phyloP scores from a whole-genome alignment of 2,888 invertebrate species.

The Philaethria dido region DNA sequence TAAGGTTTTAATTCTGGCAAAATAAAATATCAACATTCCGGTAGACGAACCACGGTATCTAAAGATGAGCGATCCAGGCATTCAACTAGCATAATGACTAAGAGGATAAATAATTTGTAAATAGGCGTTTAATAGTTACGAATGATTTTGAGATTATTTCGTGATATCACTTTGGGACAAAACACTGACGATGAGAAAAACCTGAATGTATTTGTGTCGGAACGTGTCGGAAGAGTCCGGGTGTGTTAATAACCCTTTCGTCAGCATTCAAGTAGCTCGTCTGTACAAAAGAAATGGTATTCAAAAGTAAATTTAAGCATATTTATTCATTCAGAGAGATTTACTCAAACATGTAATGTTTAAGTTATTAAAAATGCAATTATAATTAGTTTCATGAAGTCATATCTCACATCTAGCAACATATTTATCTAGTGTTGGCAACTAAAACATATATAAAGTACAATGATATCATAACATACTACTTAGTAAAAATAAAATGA shows the following conservation, averaged over 20 bases:
- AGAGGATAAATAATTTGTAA: conserved; percentile 28
- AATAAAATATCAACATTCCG: conserved; percentile 19
- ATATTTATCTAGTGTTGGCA: background rate
- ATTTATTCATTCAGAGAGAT: conserved; percentile 4
- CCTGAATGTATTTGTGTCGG: conserved; percentile 58
- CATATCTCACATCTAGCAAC: background rate
- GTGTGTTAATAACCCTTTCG: conserved; percentile 61
- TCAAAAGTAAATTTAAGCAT: conserved; percentile 43
- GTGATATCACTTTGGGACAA: conserved; percentile 44
- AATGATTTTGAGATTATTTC: conserved; percentile 42
- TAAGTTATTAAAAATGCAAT: too few relatives aligned
- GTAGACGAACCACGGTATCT: conserved; percentile 16
- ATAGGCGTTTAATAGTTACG: conserved; percentile 41
- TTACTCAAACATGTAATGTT: background rate
- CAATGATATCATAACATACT: background rate
- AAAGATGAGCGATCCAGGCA: conserved; percentile 34
- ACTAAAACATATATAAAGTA: conserved; percentile 1
- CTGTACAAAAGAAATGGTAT: conserved; percentile 68
- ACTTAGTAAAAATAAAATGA: background rate
- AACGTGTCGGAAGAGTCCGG: conserved; percentile 61
- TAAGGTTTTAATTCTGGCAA: conserved; percentile 1
- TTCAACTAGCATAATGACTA: conserved; percentile 38
- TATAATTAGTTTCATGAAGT: too few relatives aligned
- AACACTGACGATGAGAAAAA: conserved; percentile 52
- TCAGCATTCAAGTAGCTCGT: conserved; percentile 78